Percentiles rank a stretch among this genome's conserved stretches.
Conservation (phyloP, 2,113 vertebrate genomes). For the Mustelus asterias region DNA sequence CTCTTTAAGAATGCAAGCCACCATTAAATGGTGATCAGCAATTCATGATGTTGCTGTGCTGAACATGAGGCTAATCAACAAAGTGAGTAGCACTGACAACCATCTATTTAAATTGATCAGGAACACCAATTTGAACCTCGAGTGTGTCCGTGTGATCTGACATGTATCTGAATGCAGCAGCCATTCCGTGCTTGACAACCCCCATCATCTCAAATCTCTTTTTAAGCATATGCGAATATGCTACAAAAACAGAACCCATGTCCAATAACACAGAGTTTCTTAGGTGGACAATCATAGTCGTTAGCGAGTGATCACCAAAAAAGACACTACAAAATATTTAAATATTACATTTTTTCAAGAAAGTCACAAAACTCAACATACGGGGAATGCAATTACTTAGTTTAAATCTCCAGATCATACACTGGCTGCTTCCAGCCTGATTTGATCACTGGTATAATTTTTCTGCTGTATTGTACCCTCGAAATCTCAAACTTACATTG, state of each 20-base stretch:
- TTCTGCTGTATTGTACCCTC: background rate
- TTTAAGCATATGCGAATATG: background rate
- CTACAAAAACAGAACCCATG: background rate
- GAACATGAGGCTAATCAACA: background rate
- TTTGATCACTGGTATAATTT: background rate
- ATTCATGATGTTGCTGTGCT: background rate
- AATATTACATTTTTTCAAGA: background rate
- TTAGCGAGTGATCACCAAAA: too few species aligned
- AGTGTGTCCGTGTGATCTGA: background rate
- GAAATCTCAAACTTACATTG: background rate
- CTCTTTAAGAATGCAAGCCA: background rate
- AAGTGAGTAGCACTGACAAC: background rate
- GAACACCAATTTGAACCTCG: background rate
- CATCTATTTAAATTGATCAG: background rate
- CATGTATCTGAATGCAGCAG: background rate
- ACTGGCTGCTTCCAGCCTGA: background rate
- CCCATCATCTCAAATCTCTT: background rate
- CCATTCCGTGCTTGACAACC: background rate
- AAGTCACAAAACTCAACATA: background rate
- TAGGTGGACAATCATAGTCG: too few species aligned
- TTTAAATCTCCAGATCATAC: background rate
- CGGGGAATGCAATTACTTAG: background rate
- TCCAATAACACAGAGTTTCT: too few species aligned
- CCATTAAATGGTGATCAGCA: background rate
- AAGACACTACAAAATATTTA: background rate